Percentiles rank a stretch among this genome's conserved stretches.
These are phyloP conservation scores for Misgurnus mizolepis DNA, from an alignment of 2,113 vertebrate genomes.

Conservation along the genomic window DNA sequence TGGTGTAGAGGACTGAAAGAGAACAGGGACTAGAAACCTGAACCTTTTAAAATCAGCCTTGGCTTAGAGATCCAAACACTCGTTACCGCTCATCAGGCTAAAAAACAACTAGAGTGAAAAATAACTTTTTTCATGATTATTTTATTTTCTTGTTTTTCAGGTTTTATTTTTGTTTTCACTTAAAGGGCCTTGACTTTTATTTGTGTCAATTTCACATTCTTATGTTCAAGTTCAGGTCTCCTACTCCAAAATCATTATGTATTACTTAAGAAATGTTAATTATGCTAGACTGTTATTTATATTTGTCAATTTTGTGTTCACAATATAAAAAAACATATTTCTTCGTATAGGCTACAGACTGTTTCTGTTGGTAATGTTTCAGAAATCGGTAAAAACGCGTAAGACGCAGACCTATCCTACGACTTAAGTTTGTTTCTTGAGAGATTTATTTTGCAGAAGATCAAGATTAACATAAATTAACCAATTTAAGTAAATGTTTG, in stretches of 20 bases:
- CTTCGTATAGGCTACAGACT: no score
- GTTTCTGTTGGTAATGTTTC: no score
- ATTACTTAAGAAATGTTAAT: background rate
- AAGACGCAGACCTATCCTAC: background rate
- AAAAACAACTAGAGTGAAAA: constrained; percentile 28
- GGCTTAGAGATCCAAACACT: constrained; percentile 46
- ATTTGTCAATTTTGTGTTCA: no score
- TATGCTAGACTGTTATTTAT: background rate
- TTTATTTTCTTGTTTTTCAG: background rate
- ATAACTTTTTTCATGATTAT: constrained; percentile 19
- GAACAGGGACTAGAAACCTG: constrained; percentile 47
- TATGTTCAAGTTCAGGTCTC: no score
- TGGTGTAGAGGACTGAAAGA: constrained; percentile 30
- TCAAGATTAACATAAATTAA: background rate
- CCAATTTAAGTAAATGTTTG: background rate
- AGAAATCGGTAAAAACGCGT: background rate
- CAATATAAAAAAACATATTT: no score
- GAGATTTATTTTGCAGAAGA: background rate
- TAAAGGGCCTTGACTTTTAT: background rate
- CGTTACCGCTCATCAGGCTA: constrained; percentile 39
- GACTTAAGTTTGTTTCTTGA: background rate
- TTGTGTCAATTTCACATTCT: no score
- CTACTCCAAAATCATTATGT: background rate
- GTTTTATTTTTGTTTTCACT: background rate
- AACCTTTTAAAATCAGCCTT: constrained; percentile 53